Percentiles rank a stretch among this genome's conserved stretches.
Evolutionary conservation across 92 coral and sea anemone genomes (phyloP).

Genomic region (Actinostola sp.): DNA sequence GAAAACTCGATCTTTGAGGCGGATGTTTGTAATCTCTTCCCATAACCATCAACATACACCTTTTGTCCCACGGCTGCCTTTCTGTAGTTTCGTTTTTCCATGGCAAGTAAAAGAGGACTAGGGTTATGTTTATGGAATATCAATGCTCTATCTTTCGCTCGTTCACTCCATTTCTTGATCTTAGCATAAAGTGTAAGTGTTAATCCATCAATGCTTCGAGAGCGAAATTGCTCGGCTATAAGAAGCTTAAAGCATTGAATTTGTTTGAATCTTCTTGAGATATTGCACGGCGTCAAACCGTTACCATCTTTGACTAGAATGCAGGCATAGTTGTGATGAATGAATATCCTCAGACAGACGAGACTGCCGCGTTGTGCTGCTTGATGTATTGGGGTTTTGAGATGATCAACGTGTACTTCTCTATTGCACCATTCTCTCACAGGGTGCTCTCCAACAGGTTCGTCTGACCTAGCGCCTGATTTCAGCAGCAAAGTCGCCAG

Average conservation of each 20-base stretch:
- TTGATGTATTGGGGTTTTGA: constrained; percentile 88
- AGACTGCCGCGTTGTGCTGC: constrained; percentile 90
- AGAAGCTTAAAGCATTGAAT: constrained; percentile 93
- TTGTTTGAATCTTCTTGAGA: constrained; percentile 80
- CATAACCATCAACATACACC: constrained; percentile 90
- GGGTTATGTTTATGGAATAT: constrained; percentile 84
- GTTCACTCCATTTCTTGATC: constrained; percentile 95
- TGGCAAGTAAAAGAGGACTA: constrained; percentile 76
- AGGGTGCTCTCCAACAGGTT: constrained; percentile 91
- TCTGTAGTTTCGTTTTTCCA: constrained; percentile 66
- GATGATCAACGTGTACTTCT: constrained; percentile 76
- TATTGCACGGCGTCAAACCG: constrained; percentile 93
- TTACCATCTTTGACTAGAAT: constrained; percentile 82
- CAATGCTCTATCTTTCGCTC: constrained; percentile 86
- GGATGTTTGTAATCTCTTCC: constrained; percentile 73
- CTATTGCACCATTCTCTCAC: constrained; percentile 93
- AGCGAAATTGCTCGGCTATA: constrained; percentile 91
- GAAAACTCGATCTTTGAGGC: constrained; percentile 68
- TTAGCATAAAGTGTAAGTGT: constrained; percentile 80
- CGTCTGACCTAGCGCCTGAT: constrained; percentile 91
- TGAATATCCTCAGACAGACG: constrained; percentile 74
- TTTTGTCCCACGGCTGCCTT: constrained; percentile 90
- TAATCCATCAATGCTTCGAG: constrained; percentile 80
- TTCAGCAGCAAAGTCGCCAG: constrained; percentile 87
- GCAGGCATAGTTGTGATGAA: constrained; percentile 89